A percentile compares a stretch with the other conserved stretches of the same genome.
Conservation (phyloP, 2,113 vertebrate genomes). For the Chaenocephalus aceratus region DNA sequence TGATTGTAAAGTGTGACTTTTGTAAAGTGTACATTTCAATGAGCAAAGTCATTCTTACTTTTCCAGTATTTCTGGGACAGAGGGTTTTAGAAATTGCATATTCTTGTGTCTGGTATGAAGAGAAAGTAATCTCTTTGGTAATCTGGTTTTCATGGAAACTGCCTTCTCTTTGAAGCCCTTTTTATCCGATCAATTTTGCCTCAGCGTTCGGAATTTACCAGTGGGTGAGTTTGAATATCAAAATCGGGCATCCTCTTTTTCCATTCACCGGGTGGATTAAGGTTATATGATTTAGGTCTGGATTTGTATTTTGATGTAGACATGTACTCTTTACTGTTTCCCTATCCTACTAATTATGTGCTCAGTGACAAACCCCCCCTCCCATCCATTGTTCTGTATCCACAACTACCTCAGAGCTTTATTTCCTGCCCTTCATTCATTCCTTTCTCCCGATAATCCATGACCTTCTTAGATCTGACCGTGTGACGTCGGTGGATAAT, state of each 20-base stretch:
- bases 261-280: background rate
- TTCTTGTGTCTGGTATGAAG: constrained; percentile 11
- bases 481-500: constrained; percentile 7
- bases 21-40: too few relatives aligned
- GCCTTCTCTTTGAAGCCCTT: constrained; percentile 26
- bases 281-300: background rate
- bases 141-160: constrained; percentile 40
- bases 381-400: background rate
- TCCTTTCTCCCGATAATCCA: background rate
- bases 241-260: constrained; percentile 12
- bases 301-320: background rate
- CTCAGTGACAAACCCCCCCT: background rate
- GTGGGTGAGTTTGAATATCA: constrained; percentile 12
- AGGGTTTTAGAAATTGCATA: constrained; percentile 1
- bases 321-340: background rate
- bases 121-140: constrained; percentile 31
- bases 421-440: background rate
- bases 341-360: background rate
- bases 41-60: background rate
- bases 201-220: constrained; percentile 34
- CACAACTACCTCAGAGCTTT: constrained; percentile 18
- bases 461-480: constrained; percentile 13
- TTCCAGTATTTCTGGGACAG: background rate
- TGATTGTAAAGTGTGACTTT: too few relatives aligned
- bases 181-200: constrained; percentile 29